Evolutionary conservation across 2,797 vertebrate species (phyloP), one percentile per base, ranked within the genome.

Genomic region (Scomberomorus guttatus): DNA sequence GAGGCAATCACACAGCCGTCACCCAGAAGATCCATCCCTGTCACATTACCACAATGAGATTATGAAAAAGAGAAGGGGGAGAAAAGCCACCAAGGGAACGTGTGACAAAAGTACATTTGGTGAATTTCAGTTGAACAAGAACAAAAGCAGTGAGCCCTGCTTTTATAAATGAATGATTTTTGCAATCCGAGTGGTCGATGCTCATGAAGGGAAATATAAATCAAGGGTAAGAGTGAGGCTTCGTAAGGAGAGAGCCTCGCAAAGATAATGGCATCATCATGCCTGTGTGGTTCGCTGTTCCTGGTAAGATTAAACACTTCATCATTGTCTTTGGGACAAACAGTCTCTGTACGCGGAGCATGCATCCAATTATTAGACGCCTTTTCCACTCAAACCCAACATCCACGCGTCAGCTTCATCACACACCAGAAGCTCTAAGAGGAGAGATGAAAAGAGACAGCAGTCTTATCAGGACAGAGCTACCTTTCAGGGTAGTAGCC

Each of bases 281-380:
- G 91, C 86, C 90, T 83, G 83, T 83, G 83, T 88, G 89, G 84
- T 84, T 84, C 89, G 59, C 91, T 66, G 88, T 94, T 92, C 91
- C 86, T 50, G 61, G 57, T 79, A 82, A 95, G 94, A 95, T 95
- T 94, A 94, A 95, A 94, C 90, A 67, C 93, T 95, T 93, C 80
- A 94, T 95, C 94, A 95, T 90, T 89, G 93, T 95, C 92, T 89
- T 70, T 69, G 86, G 85, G 84, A 93, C 87, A 90, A 93, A 89
- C 85, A 79, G 81, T 79, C 56, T 61, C 69, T 42, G 70, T 73
- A 77, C 65, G 17, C 70, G 12, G 65, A 82, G 86, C 77, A 72
- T 59, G 77, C 83, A 85, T 89, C 89, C 84, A 83, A 88, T 91
- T 89, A 91, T 85, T 76, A 84, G 70, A 85, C 20, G 69, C 76